Evolutionary conservation across 1,140 invertebrate species (phyloP), one percentile per base, ranked within the genome.

Genomic region (Oryzaephilus surinamensis): DNA sequence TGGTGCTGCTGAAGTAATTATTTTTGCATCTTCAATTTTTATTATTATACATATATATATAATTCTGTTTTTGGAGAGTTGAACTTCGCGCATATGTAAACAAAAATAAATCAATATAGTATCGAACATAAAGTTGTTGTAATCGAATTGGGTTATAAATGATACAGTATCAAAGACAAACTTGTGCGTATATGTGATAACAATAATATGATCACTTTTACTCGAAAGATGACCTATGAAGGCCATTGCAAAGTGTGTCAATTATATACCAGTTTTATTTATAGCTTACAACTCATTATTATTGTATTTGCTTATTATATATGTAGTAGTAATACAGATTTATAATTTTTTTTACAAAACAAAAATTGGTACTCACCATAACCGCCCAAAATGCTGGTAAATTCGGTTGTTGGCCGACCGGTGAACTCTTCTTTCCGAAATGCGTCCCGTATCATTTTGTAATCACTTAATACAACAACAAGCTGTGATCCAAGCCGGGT

Each of bases 381-480:
- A 51, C 87, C 88, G 53, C 81, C 84, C 16, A 93, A 69, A n/a
- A 90, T 83, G 48, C 80, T 76, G 66, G 77, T 86, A 50, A 92
- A 79, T 26, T 84, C 81, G 8, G 77, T 87, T 49, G 77, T 77
- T 10, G 89, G 90, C 32, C 88, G 72, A 16, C 81, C 87, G 41
- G 82, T 85, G 64, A 92, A 89, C 50, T 88, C 84, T 51, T 87
- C 83, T 11, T 76, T 73, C 0, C 80, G 68, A 60, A 94, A 93
- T 12, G 84, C 77, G 52, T 91, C 82, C 33, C 85, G 68, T 43
- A 94, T 89, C 48, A 79, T 66, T 49, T 78, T 76, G 57, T 86
- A 81, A 65, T 93, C 88, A 62, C 80, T 86, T 39, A 93, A 65
- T 5, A 93, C 82, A 10, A 93, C 79, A 6, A 85, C 77, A 4